These are phyloP conservation scores for Fragum whitleyi DNA, from an alignment of 2,888 invertebrate species.

Conservation along the genomic window DNA sequence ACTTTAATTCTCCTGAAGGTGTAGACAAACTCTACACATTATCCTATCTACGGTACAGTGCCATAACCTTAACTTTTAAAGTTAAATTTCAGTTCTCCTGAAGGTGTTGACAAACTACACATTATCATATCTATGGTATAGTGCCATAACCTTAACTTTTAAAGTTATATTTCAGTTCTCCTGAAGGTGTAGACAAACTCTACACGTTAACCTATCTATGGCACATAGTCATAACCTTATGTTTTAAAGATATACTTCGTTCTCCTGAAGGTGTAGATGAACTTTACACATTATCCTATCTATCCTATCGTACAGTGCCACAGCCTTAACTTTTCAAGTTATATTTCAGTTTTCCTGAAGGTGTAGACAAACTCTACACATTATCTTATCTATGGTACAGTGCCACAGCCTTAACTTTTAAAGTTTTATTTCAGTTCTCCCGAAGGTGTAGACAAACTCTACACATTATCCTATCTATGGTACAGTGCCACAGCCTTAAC, in stretches of 20 bases:
- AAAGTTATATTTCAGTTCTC: slow-evolving; percentile 80
- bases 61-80: slow-evolving; percentile 83
- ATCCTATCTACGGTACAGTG: slow-evolving; percentile 95
- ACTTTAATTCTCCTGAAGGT: slow-evolving; percentile 46
- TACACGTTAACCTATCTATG: slow-evolving; percentile 93
- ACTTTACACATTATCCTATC: no score
- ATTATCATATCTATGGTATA: slow-evolving; percentile 95
- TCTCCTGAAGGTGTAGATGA: slow-evolving; percentile 80
- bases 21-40: slow-evolving; percentile 87
- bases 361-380: slow-evolving; percentile 86
- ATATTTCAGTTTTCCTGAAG: slow-evolving; percentile 44
- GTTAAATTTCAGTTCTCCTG: slow-evolving; percentile 36
- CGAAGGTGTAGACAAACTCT: slow-evolving; percentile 84
- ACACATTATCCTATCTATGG: slow-evolving; percentile 93
- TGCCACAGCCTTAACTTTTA: slow-evolving; percentile 85
- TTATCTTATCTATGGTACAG: slow-evolving; percentile 96
- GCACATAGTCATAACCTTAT: no score
- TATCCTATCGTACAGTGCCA: no score
- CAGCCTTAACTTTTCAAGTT: no score
- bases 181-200: slow-evolving; percentile 80
- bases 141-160: slow-evolving; percentile 86
- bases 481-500: slow-evolving; percentile 88
- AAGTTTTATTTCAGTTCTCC: slow-evolving; percentile 32
- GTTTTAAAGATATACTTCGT: no score
- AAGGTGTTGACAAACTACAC: slow-evolving; percentile 86